These are phyloP conservation scores for Orussus abietinus DNA, from an alignment of 1,140 invertebrate genomes.

Conservation along the genomic window DNA sequence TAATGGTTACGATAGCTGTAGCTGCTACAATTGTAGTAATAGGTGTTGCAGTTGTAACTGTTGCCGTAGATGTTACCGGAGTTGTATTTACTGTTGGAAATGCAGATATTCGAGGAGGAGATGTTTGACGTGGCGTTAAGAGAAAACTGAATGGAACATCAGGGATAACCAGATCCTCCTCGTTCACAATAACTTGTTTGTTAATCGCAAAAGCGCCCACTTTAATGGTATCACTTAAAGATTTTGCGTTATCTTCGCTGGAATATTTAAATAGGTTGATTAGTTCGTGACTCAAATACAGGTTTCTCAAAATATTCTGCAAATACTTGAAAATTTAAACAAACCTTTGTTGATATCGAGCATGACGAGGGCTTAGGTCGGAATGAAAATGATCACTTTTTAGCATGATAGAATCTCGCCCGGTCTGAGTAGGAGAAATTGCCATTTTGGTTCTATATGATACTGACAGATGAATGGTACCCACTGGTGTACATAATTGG, in stretches of 20 bases:
- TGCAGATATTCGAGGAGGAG: constrained; percentile 35
- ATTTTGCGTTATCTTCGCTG: constrained; percentile 57
- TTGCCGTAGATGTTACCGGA: constrained; percentile 13
- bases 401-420: constrained; percentile 71
- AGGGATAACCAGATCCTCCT: constrained; percentile 60
- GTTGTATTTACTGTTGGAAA: constrained; percentile 21
- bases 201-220: constrained; percentile 68
- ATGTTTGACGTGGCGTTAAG: constrained; percentile 48
- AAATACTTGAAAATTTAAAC: constrained; percentile 23
- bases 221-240: constrained; percentile 63
- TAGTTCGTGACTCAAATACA: too few species aligned
- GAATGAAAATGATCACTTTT: constrained; percentile 88
- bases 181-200: constrained; percentile 52
- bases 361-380: constrained; percentile 68
- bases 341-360: constrained; percentile 60
- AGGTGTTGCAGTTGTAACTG: constrained; percentile 19
- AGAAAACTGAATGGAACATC: constrained; percentile 68
- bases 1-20: too few species aligned
- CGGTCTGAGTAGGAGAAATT: constrained; percentile 75
- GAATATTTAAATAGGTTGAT: too few species aligned
- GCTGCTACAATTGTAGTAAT: constrained; percentile 23
- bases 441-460: constrained; percentile 86
- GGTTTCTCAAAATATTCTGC: constrained; percentile 3
- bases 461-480: constrained; percentile 73
- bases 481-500: constrained; percentile 76